Evolutionary conservation across 1,140 invertebrate genomes (phyloP), one percentile per base, ranked within the genome.

Genomic region (Babylonia areolata): DNA sequence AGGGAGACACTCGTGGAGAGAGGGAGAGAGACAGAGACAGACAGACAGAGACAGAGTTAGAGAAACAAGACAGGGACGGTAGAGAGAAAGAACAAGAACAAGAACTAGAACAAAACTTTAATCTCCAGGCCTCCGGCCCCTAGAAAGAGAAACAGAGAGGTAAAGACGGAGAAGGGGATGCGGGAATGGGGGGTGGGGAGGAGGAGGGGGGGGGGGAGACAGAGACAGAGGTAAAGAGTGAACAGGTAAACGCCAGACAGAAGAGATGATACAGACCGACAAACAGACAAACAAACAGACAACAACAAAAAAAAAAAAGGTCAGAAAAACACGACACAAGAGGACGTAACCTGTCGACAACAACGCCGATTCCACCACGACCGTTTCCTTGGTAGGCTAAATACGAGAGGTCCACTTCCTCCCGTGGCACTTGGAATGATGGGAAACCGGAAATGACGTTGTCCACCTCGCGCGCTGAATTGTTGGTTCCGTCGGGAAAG

Each of bases 361-460:
- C 33, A 54, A 71, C 33, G 31, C 23, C 23, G 64, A 37, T 69
- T 23, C 75, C 71, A 3, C 85, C 85, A 73, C 81, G 81, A 78
- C 81, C 81, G 54, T 6, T n/a, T 31, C 78, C 85, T 28, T 80
- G 77, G 78, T 40, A 81, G 20, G 51, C 71, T 0, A 86, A 37
- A 64, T 80, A 86, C 17, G 33, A 51, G 20, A 86, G 54, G 15
- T 23, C 39, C 9, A 78, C 35, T 23, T 35, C 42, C 9, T n/a
- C 31, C 0, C 1, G 33, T 35, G 85, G 54, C 9, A 71, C 40
- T 71, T 86, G 77, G 58, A 86, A 86, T 6, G 79, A 86, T 1
- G 85, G 85, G 33, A 86, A 86, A 17, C 85, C 85, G 54, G 85
- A 86, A 20, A 86, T 73, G 78, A 86, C 85, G 54, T 28, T 40